A percentile compares a stretch with the other conserved stretches of the same genome.
Evolutionary conservation across 2,888 invertebrate genomes (phyloP).

Genomic region (Lithodes maja): DNA sequence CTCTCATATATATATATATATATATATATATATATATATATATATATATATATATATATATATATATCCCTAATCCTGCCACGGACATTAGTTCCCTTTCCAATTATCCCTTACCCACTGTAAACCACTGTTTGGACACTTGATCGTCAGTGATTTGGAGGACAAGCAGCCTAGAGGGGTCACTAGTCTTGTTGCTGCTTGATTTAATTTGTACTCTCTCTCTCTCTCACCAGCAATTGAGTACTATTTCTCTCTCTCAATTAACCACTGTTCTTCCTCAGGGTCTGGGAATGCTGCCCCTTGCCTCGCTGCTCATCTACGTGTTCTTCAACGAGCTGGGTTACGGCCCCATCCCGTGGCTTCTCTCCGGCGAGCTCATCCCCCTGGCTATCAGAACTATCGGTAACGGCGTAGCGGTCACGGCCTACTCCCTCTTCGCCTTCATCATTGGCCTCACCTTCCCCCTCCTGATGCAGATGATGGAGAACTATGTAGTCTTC

Average conservation of each 20-base stretch:
- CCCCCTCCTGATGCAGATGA: conserved; percentile 52
- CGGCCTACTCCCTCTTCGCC: conserved; percentile 68
- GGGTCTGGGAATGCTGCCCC: conserved; percentile 65
- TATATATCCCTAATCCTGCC: too few relatives aligned
- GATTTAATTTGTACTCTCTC: too few relatives aligned
- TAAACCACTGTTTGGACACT: too few relatives aligned
- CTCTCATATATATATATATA: too few relatives aligned
- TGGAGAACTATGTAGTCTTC: conserved; percentile 61
- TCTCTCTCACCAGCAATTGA: too few relatives aligned
- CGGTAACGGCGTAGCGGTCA: conserved; percentile 70
- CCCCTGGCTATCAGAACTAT: conserved; percentile 68
- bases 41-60: too few relatives aligned
- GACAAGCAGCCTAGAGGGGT: too few relatives aligned
- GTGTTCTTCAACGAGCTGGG: conserved; percentile 71
- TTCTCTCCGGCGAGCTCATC: conserved; percentile 69
- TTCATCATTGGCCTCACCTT: conserved; percentile 69
- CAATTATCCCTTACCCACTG: too few relatives aligned
- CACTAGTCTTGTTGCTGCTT: too few relatives aligned
- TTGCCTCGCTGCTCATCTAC: conserved; percentile 67
- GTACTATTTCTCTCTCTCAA: not conserved
- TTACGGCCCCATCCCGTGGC: conserved; percentile 70
- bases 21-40: too few relatives aligned
- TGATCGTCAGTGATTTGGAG: too few relatives aligned
- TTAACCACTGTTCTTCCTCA: conserved; percentile 15
- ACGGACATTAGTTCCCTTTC: too few relatives aligned